Percentiles rank a stretch among this genome's conserved stretches.
These are phyloP conservation scores for Fissipunctia ypsillon DNA, from an alignment of 2,888 invertebrate species.

Conservation along the genomic window DNA sequence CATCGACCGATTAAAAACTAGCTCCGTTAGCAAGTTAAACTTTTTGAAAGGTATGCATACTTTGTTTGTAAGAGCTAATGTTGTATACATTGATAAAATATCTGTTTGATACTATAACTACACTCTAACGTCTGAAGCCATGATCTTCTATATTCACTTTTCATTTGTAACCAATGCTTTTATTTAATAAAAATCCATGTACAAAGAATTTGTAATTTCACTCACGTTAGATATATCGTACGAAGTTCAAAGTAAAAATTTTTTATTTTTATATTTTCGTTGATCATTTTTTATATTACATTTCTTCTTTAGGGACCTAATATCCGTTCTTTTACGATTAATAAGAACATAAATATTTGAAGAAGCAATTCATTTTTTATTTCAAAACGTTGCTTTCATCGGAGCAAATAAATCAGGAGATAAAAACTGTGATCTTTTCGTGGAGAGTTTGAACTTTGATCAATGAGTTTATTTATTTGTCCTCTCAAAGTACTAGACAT, in stretches of 20 bases:
- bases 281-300: conserved; percentile 49
- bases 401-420: conserved; percentile 21
- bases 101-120: neutral
- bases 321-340: conserved; percentile 32
- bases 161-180: conserved; percentile 3
- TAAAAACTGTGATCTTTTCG: conserved; percentile 21
- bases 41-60: neutral
- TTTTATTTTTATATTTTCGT: conserved; percentile 13
- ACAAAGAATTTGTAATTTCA: conserved; percentile 36
- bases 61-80: neutral
- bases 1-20: neutral
- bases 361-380: conserved; percentile 26
- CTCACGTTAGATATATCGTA: neutral
- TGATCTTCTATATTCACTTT: conserved; percentile 23
- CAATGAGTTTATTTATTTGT: neutral
- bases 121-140: neutral
- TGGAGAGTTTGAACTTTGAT: conserved; percentile 1
- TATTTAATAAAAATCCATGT: conserved; percentile 13
- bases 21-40: neutral
- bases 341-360: conserved; percentile 46
- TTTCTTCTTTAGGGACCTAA: conserved; percentile 22
- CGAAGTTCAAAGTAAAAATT: conserved; percentile 41
- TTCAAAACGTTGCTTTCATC: conserved; percentile 11
- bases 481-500: neutral
- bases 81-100: neutral